These are phyloP conservation scores for Spondyliosoma cantharus DNA, from an alignment of 2,797 vertebrate species.

Conservation along the genomic window DNA sequence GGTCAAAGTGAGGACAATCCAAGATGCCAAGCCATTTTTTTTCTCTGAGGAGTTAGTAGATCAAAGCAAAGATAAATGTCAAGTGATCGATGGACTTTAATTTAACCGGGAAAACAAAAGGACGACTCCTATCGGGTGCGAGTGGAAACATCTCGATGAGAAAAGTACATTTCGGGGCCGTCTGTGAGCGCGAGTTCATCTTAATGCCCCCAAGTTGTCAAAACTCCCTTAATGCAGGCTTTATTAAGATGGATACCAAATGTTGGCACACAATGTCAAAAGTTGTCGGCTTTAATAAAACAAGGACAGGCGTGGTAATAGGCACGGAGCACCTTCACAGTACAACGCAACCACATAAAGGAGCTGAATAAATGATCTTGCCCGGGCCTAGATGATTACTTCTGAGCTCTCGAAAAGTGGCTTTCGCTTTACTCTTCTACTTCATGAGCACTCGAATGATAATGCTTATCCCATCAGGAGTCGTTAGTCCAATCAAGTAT, in stretches of 20 bases:
- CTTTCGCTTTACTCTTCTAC: background rate
- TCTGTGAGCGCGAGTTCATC: background rate
- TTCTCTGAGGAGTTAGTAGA: no score
- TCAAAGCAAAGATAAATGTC: background rate
- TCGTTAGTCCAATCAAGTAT: background rate
- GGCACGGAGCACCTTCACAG: background rate
- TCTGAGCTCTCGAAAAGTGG: background rate
- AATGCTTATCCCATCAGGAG: background rate
- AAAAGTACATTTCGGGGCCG: background rate
- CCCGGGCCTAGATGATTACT: background rate
- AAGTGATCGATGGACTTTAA: background rate
- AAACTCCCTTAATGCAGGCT: background rate
- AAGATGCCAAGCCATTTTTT: no score
- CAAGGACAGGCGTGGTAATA: no score
- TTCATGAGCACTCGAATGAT: background rate
- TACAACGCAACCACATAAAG: background rate
- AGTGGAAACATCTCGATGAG: background rate
- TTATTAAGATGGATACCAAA: background rate
- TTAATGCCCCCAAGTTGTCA: background rate
- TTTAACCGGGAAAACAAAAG: no score
- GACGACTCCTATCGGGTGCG: no score
- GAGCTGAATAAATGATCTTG: background rate
- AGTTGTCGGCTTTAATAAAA: background rate
- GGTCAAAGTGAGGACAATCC: no score
- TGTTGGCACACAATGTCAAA: background rate